Conservation (phyloP, 2,888 invertebrate genomes). For the Dendrolimus pini region DNA sequence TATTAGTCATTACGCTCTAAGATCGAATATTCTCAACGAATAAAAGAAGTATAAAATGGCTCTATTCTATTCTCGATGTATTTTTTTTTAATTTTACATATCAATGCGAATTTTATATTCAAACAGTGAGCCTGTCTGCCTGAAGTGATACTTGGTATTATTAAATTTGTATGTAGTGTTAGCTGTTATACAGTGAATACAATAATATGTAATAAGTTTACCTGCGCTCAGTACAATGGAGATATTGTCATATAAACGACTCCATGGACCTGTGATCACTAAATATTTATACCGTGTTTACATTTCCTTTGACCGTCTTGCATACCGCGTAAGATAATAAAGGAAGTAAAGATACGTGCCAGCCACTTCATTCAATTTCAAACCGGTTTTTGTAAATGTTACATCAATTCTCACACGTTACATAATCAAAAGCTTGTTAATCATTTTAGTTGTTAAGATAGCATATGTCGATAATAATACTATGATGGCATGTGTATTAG, state of each 20-base stretch:
- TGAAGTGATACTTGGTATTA: constrained; percentile 23
- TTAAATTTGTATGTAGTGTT: constrained; percentile 21
- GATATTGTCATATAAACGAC: constrained; percentile 32
- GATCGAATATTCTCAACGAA: neutral
- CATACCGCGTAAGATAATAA: neutral
- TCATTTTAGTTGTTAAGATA: too few relatives aligned
- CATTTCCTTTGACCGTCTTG: neutral
- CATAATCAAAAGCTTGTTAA: too few relatives aligned
- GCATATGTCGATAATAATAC: too few relatives aligned
- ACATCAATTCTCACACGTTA: neutral
- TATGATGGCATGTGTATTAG: constrained; percentile 2
- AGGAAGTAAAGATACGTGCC: neutral
- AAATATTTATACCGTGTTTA: constrained; percentile 6
- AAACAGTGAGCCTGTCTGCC: constrained; percentile 13
- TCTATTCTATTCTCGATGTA: constrained; percentile 4
- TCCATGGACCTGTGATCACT: constrained; percentile 6
- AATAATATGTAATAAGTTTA: constrained; percentile 35
- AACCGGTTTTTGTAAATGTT: neutral
- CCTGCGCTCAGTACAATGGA: constrained; percentile 28
- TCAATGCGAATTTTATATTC: constrained; percentile 26
- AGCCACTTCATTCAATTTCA: neutral
- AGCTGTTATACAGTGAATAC: constrained; percentile 19
- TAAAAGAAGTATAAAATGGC: neutral
- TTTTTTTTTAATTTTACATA: constrained; percentile 9
- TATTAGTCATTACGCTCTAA: neutral